Base-by-base conservation (phyloP, 2,888 invertebrate genomes). In the Pammene fasciana region DNA sequence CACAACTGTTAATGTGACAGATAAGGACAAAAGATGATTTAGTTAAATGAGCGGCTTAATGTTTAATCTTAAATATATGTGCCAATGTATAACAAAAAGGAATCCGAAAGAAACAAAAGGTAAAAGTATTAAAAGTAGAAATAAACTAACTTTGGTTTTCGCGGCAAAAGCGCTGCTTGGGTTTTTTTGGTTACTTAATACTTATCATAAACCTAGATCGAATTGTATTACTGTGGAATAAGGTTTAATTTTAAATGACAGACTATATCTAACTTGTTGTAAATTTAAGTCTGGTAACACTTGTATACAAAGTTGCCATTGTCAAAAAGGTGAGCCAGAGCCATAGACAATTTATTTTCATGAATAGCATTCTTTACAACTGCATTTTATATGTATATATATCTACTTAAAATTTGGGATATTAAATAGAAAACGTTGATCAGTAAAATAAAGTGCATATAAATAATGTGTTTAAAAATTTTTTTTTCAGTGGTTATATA, bases 331-430 rank as follows among this genome's bases (percentile, higher is more conserved):
- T 14, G 6, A n/a, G n/a, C n/a, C n/a, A n/a, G 16, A 7, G 34
- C 13, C 64, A 65, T 65, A 65, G 16, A 65, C 55, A 65, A 65
- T 45, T 34, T 13, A 14, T 45, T 10, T 3, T 8, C 34, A 36
- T 65, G 64, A 34, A 45, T 55, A 5, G 64, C 16, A 10, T 14
- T 52, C 62, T 62, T 62, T 50, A 41, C n/a, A 65, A 34, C 9
- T 43, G 38, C 41, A 41, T 52, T 26, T 26, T 26, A n/a, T n/a
- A n/a, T n/a, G n/a, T n/a, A n/a, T n/a, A n/a, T 26, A 26, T 26
- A 3, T 26, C 4, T 26, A 26, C 26, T 26, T 26, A 4, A 3
- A 26, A 26, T 26, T 26, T 26, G 26, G 26, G 4, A 26, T 3
- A 26, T 26, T 62, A 38, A 38, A 5, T 38, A 38, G 9, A 38